phyloP scores from a whole-genome alignment of 2,113 vertebrate species.

The Craseonycteris thonglongyai region DNA sequence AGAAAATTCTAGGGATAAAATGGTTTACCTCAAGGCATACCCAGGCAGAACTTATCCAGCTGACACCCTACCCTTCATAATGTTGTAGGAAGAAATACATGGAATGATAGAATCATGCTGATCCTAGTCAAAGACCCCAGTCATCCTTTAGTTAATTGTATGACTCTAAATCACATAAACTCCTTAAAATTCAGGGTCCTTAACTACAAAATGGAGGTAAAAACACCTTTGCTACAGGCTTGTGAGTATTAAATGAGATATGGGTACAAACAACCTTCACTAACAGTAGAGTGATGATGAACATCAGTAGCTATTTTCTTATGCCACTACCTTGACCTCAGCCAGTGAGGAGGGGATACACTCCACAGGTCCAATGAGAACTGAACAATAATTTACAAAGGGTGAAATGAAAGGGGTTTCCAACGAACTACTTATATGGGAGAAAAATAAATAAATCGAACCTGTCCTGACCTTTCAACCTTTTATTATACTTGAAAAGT shows the following conservation, averaged over 20 bases:
- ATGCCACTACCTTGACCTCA: background rate
- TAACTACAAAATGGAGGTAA: background rate
- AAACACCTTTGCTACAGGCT: background rate
- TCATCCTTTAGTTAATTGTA: background rate
- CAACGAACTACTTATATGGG: background rate
- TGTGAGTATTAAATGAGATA: background rate
- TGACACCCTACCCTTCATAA: background rate
- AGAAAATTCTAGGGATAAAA: background rate
- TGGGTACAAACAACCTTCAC: background rate
- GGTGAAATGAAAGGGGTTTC: background rate
- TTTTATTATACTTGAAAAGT: conserved; percentile 16
- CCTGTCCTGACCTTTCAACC: background rate
- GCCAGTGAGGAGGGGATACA: background rate
- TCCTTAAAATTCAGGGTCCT: background rate
- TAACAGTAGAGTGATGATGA: background rate
- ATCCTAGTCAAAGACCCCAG: background rate
- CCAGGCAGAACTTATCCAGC: background rate
- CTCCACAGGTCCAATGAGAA: background rate
- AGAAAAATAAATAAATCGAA: background rate
- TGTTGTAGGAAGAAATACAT: background rate
- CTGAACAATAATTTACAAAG: background rate
- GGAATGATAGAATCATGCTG: background rate
- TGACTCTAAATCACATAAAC: background rate
- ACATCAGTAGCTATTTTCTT: background rate
- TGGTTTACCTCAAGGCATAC: background rate